Evolutionary conservation across 2,888 invertebrate species (phyloP).

Genomic region (Bellardia bayeri): DNA sequence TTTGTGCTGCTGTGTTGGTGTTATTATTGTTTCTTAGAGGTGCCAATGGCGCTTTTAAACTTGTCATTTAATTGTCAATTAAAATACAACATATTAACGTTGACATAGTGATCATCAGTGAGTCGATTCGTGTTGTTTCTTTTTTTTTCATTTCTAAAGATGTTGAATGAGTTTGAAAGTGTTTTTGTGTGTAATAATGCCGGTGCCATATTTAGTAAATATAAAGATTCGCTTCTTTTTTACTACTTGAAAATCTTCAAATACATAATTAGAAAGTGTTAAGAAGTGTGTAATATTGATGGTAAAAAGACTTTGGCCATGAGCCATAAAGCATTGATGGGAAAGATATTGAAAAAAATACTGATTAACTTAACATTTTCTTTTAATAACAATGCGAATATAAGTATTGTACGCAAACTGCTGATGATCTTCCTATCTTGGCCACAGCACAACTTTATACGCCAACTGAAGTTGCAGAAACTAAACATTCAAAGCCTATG

Average conservation of each 20-base stretch:
- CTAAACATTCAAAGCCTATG: too few species aligned
- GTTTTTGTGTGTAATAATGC: not conserved
- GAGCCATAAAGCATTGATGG: not conserved
- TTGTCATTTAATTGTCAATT: conserved; percentile 73
- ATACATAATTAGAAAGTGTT: conserved; percentile 44
- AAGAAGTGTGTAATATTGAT: not conserved
- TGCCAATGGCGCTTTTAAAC: conserved; percentile 69
- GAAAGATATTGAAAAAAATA: not conserved
- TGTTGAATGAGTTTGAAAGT: not conserved
- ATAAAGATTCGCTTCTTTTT: conserved; percentile 5
- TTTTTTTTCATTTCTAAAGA: conserved; percentile 13
- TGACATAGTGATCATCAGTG: conserved; percentile 68
- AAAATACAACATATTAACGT: conserved; percentile 68
- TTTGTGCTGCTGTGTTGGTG: conserved; percentile 33
- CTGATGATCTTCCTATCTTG: too few species aligned
- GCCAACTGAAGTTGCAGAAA: too few species aligned
- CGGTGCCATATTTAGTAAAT: conserved; percentile 65
- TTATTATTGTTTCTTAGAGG: conserved; percentile 47
- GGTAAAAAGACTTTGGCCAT: not conserved
- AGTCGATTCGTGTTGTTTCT: not conserved
- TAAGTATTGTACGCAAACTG: too few species aligned
- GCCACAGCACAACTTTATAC: too few species aligned
- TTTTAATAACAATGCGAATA: too few species aligned
- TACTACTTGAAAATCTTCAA: not conserved
- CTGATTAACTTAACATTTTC: too few species aligned